Percentiles rank a stretch among this genome's conserved stretches.
Evolutionary conservation across 2,113 vertebrate species (phyloP).

Genomic region (Collichthys lucidus): DNA sequence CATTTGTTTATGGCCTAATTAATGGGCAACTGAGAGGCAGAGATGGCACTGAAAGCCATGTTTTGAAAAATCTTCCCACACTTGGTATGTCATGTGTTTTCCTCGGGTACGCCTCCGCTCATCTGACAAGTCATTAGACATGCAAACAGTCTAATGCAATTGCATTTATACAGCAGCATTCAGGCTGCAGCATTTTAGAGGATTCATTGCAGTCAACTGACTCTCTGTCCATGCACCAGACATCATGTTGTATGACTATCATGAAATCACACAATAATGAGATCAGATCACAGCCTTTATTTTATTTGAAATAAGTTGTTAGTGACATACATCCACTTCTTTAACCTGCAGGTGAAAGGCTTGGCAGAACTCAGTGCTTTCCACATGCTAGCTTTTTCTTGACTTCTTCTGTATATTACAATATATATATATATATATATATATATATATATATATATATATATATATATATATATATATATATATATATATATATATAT

Average conservation of each 20-base stretch:
- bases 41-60: slow-evolving; percentile 31
- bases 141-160: background rate
- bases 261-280: background rate
- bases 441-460: too few relatives aligned
- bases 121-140: slow-evolving; percentile 28
- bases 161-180: slow-evolving; percentile 3
- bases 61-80: slow-evolving; percentile 39
- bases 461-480: too few relatives aligned
- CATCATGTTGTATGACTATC: background rate
- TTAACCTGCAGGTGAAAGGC: too few relatives aligned
- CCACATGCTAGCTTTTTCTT: background rate
- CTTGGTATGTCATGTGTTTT: slow-evolving; percentile 46
- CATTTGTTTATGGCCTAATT: slow-evolving; percentile 52
- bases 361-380: background rate
- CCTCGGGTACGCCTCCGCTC: background rate
- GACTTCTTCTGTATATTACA: background rate
- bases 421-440: too few relatives aligned
- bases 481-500: too few relatives aligned
- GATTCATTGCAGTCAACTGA: background rate
- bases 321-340: background rate
- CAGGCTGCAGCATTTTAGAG: background rate
- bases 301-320: background rate
- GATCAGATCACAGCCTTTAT: background rate
- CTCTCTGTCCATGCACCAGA: background rate
- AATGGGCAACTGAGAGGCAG: slow-evolving; percentile 32